Percentiles rank a stretch among this genome's conserved stretches.
Evolutionary conservation across 2,797 vertebrate species (phyloP).

Genomic region (Thripadectes ignobilis): DNA sequence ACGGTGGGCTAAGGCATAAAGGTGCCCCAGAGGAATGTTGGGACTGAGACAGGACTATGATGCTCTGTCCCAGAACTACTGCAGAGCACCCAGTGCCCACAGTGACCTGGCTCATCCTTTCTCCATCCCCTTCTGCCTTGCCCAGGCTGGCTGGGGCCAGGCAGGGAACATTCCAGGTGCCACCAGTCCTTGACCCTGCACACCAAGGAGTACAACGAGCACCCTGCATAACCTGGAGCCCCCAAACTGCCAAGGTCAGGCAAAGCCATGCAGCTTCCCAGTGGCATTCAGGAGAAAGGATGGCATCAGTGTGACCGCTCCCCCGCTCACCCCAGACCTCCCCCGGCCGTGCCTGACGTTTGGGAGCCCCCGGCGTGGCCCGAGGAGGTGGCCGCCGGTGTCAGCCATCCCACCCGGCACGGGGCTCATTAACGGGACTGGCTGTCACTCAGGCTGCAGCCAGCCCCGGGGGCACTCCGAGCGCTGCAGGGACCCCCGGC

Average conservation of each 20-base stretch:
- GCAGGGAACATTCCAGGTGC: not conserved
- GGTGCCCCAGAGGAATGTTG: not conserved
- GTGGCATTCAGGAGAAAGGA: not conserved
- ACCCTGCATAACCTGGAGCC: not conserved
- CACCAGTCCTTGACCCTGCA: not conserved
- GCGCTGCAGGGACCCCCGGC: not conserved
- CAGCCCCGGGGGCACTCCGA: not conserved
- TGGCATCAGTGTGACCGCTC: not conserved
- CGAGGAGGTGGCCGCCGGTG: not conserved
- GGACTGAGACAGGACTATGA: not conserved
- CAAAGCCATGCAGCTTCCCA: not conserved
- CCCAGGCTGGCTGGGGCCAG: too few species aligned
- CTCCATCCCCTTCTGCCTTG: not conserved
- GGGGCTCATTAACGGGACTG: not conserved
- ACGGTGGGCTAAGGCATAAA: not conserved
- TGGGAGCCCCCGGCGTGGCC: not conserved
- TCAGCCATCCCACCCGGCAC: not conserved
- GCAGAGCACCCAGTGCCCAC: not conserved
- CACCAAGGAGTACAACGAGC: fast-evolving
- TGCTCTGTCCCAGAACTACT: not conserved
- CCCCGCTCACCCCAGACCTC: fast-evolving
- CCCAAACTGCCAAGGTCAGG: fast-evolving
- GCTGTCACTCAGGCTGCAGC: conserved; percentile 38
- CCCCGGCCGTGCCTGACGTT: fast-evolving
- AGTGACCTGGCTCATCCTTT: not conserved